Percentiles rank a stretch among this genome's conserved stretches.
Conservation (phyloP, 2,888 invertebrate species). For the Diplolepis rosae region DNA sequence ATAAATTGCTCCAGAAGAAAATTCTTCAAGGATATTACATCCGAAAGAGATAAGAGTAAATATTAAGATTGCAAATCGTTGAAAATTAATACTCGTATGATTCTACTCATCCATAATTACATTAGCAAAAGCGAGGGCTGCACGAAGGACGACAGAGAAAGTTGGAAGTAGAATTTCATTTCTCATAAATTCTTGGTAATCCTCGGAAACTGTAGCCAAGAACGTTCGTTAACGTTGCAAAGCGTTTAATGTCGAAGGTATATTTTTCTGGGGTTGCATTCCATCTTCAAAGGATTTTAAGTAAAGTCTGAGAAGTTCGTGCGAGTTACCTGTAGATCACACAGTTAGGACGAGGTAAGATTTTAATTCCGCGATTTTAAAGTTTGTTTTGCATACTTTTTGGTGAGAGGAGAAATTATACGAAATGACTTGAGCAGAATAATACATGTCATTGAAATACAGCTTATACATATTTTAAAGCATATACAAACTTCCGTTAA, state of each 20-base stretch:
- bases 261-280: conserved; percentile 21
- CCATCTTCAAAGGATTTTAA: conserved; percentile 32
- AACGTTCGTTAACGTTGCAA: conserved; percentile 30
- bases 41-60: neutral
- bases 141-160: conserved; percentile 7
- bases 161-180: conserved; percentile 28
- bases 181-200: conserved; percentile 30
- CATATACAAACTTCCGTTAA: no score
- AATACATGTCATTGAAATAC: conserved; percentile 64
- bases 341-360: neutral
- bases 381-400: conserved; percentile 33
- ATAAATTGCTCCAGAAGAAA: neutral
- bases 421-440: conserved; percentile 53
- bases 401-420: conserved; percentile 35
- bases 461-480: conserved; percentile 63
- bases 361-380: conserved; percentile 16
- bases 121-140: conserved; percentile 6
- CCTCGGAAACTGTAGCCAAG: conserved; percentile 30
- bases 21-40: neutral
- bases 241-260: conserved; percentile 30
- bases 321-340: conserved; percentile 8
- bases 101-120: conserved; percentile 23
- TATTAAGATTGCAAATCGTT: neutral
- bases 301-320: conserved; percentile 37
- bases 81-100: conserved; percentile 15